Evolutionary conservation across 1,140 invertebrate species (phyloP), one percentile per base, ranked within the genome.

Genomic region (Ips nitidus): DNA sequence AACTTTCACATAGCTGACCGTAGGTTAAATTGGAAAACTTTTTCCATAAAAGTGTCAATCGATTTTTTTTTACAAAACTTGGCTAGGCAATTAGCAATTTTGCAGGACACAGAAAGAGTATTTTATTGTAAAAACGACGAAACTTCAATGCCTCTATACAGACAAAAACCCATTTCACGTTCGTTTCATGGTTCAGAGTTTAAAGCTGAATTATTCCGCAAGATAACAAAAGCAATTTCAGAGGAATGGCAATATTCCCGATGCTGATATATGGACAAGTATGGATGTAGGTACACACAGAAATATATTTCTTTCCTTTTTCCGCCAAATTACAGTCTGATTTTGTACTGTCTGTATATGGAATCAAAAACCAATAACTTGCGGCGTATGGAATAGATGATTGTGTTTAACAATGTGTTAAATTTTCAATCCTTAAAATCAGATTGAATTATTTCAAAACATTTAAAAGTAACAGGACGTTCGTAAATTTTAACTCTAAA

Each of bases 41-140:
- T 70, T 70, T 64, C 68, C 39, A 70, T 70, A 64, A 70, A 70
- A 70, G 61, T 70, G 61, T 70, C 68, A 58, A 70, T 70, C 68
- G 37, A 6, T 36, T 53, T 64, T 62, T 62, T 55, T 5, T 5
- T 47, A 47, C 4, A 62, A 50, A 62, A 62, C 40, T 59, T 41
- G 57, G 39, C 57, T n/a, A 8, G 8, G 40, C 57, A 59, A 56
- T 38, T 56, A 56, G 22, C 6, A 56, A 56, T 56, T 56, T 50
- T 6, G 22, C 22, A 22, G 22, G 22, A 22, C 22, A 22, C 22
- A 22, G 22, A 22, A 50, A 50, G 45, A 50, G 7, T 22, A 50
- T 6, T 50, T 8, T 22, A 22, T 1, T 50, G 45, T 50, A 8
- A 50, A 50, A 55, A 39, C 38, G 42, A 59, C 42, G 37, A 8